These are phyloP conservation scores for Zygaena filipendulae DNA, from an alignment of 2,888 invertebrate genomes.

Conservation along the genomic window DNA sequence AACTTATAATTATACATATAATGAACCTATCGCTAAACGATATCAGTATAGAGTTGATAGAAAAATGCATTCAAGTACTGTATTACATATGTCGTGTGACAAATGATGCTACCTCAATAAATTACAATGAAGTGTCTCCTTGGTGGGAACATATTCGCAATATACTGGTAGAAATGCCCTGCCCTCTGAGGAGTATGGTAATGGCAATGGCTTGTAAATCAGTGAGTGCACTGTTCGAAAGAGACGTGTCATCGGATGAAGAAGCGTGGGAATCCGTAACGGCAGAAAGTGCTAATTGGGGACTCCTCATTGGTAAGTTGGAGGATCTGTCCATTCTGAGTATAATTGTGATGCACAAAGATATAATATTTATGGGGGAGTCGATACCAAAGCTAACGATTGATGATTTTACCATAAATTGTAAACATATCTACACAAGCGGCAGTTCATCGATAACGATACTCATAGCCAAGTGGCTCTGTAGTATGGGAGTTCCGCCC, in stretches of 20 bases:
- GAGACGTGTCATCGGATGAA: conserved; percentile 48
- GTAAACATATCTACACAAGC: conserved; percentile 72
- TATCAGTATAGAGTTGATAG: conserved; percentile 69
- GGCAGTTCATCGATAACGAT: conserved; percentile 90
- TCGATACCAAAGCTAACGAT: conserved; percentile 65
- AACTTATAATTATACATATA: conserved; percentile 77
- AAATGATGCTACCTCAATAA: conserved; percentile 69
- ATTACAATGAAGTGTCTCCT: conserved; percentile 76
- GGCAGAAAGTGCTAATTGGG: conserved; percentile 89
- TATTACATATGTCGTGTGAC: conserved; percentile 73
- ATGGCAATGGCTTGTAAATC: conserved; percentile 86
- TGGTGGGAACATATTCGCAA: conserved; percentile 88
- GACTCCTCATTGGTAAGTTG: conserved; percentile 85
- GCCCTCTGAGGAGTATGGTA: conserved; percentile 81
- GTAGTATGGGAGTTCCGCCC: conserved; percentile 77
- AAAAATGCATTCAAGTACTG: conserved; percentile 73
- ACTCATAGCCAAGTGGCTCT: conserved; percentile 88
- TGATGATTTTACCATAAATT: conserved; percentile 70
- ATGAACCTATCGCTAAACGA: conserved; percentile 70
- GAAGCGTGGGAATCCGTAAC: conserved; percentile 85
- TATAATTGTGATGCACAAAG: conserved; percentile 71
- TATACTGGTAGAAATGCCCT: conserved; percentile 76
- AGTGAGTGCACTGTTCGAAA: conserved; percentile 68
- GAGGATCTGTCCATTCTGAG: conserved; percentile 88
- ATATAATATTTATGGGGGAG: conserved; percentile 36